A percentile compares a stretch with the other conserved stretches of the same genome.
These are phyloP conservation scores for Plutomurus gul DNA, from an alignment of 1,140 invertebrate genomes.

Conservation along the genomic window DNA sequence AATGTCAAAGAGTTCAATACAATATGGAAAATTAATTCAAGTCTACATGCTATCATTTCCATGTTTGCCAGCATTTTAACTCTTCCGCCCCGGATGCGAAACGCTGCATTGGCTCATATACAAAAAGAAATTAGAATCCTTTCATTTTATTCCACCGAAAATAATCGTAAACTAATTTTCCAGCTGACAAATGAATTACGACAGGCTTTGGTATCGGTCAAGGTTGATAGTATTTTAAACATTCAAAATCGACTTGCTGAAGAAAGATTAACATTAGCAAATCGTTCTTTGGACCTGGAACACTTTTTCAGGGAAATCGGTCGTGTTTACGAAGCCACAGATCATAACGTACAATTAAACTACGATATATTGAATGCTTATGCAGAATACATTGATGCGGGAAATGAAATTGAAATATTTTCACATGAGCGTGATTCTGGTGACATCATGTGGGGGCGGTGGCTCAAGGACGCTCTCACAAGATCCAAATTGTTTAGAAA, in stretches of 20 bases:
- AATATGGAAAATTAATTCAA: neutral
- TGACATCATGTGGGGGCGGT: neutral
- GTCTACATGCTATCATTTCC: neutral
- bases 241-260: neutral
- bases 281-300: neutral
- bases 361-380: neutral
- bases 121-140: neutral
- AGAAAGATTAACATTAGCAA: neutral
- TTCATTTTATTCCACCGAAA: neutral
- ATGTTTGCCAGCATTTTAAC: neutral
- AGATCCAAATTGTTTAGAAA: neutral
- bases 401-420: neutral
- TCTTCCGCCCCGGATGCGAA: neutral
- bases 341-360: neutral
- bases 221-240: neutral
- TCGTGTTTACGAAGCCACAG: neutral
- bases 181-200: neutral
- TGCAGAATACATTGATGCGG: neutral
- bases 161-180: neutral
- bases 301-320: neutral
- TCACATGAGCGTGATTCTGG: neutral
- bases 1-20: neutral
- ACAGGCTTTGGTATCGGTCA: neutral
- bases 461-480: neutral
- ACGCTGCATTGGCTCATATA: neutral